Base-by-base conservation (phyloP, 2,888 invertebrate genomes). In the Andricus quercusramuli region DNA sequence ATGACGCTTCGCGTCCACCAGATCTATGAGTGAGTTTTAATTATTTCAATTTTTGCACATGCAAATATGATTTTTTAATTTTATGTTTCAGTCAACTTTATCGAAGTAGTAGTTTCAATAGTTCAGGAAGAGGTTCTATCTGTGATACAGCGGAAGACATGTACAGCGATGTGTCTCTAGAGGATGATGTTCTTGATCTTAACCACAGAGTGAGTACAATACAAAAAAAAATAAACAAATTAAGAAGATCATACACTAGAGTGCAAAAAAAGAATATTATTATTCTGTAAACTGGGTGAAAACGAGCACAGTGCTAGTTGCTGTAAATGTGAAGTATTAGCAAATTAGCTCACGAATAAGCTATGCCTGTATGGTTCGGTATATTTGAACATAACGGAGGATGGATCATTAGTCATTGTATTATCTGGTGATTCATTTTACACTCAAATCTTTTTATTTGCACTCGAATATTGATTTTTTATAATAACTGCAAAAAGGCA, bases 81-180 rank as follows among this genome's bases (percentile, higher is more conserved):
- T 41, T 59, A 56, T 64, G 78, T 94, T 96, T 85, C 94, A 97
- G 97, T 94, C 97, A 97, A 94, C 95, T 98, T 90, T 97, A 97
- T 94, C 96, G 98, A 93, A 97, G 97, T 93, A 97, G 97, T 92
- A 97, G 97, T 93, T 98, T 98, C 94, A 97, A 97, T 94, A 97
- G 97, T 89, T 97, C 97, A 82, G 97, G 98, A 86, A 96, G 97
- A 93, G 97, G 97, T 92, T 98, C 98, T 88, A 97, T 96, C 91
- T 97, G 97, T 93, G 97, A 98, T 93, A 97, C 97, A 90, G 97
- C 97, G 80, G 98, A 98, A 95, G 98, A 98, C 94, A 97, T 98
- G 96, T 98, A 97, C 94, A 98, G 98, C 86, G 98, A 98, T 94
- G 97, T 97, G 80, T 97, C 97, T 87, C 94, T 98, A 87, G 97